These are phyloP conservation scores for Psittacula cyanocephala DNA, from an alignment of 2,113 vertebrate species.

Conservation along the genomic window DNA sequence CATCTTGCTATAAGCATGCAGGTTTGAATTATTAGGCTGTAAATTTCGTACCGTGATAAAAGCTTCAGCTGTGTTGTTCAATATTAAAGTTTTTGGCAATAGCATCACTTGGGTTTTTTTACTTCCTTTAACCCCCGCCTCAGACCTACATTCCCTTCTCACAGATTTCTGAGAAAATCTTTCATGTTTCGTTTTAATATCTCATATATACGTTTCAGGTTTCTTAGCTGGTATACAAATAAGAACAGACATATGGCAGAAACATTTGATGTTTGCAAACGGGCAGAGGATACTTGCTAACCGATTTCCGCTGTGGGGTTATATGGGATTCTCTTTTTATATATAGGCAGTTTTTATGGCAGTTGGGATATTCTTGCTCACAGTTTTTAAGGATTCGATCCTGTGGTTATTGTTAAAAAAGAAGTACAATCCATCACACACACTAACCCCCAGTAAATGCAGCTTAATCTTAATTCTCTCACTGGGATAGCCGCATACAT, in stretches of 20 bases:
- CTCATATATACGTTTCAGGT: slow-evolving; percentile 31
- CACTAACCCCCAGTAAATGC: neutral
- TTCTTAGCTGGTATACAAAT: slow-evolving; percentile 38
- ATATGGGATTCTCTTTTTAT: slow-evolving; percentile 30
- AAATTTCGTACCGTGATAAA: slow-evolving; percentile 65
- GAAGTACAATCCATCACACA: neutral
- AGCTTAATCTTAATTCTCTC: neutral
- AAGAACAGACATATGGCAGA: slow-evolving; percentile 43
- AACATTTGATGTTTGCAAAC: slow-evolving; percentile 48
- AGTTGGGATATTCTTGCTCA: neutral
- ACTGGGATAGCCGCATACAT: too few relatives aligned
- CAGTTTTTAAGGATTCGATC: slow-evolving; percentile 9
- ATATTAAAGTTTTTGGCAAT: slow-evolving; percentile 51
- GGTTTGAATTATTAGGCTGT: slow-evolving; percentile 41
- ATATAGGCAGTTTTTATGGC: neutral
- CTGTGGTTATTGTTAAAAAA: neutral
- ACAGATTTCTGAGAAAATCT: slow-evolving; percentile 44
- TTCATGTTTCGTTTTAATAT: slow-evolving; percentile 62
- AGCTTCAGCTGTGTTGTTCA: slow-evolving; percentile 51
- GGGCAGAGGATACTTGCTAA: slow-evolving; percentile 49
- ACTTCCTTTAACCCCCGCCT: slow-evolving; percentile 26
- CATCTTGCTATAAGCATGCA: neutral
- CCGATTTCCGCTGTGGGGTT: slow-evolving; percentile 32
- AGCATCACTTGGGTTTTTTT: neutral
- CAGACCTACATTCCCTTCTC: neutral